Base-by-base conservation (phyloP, 2,888 invertebrate species). In the Lithophane socia region DNA sequence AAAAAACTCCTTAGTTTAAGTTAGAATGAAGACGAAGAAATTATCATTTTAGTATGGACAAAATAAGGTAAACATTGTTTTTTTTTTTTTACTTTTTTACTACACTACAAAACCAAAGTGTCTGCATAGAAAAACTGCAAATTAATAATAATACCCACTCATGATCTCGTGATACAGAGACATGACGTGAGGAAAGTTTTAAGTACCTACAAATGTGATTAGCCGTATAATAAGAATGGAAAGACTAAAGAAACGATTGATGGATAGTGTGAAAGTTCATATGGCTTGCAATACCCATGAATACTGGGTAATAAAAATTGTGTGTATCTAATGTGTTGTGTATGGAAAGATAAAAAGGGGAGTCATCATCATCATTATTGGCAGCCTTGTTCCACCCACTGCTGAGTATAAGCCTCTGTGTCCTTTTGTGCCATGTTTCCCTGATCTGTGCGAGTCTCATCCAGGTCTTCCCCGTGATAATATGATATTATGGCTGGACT, bases 21-120 rank as follows among this genome's bases (percentile, higher is more conserved):
- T 77, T n/a, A 21, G 58, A 82, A 72, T 42, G 2, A 42, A 24
- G 37, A 16, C 21, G 21, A 42, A 56, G 12, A 37, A n/a, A 24
- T 42, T 24, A 3, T 8, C 1, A 54, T 21, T 54, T 44, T 16
- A 54, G 10, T 47, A 7, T 13, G 24, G 37, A n/a, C 1, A n/a
- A 16, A 44, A 44, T 10, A 1, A 3, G 3, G 4, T 12, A 12
- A 63, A 37, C 7, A 3, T 42, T 42, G 0, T n/a, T 13, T 3
- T 42, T 42, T 42, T 42, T 42, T 42, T 0, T 21, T 37, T 0
- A 2, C 9, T 10, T 63, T 37, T 29, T 7, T 8, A 3, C n/a
- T 21, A 1, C 42, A 9, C 13, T 2, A 42, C 42, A 64, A 42
- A 42, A 42, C 0, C 21, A n/a, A 21, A 42, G 12, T 3, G 12